These are phyloP conservation scores for Meghimatium bilineatum DNA, from an alignment of 2,888 invertebrate species.

Conservation along the genomic window DNA sequence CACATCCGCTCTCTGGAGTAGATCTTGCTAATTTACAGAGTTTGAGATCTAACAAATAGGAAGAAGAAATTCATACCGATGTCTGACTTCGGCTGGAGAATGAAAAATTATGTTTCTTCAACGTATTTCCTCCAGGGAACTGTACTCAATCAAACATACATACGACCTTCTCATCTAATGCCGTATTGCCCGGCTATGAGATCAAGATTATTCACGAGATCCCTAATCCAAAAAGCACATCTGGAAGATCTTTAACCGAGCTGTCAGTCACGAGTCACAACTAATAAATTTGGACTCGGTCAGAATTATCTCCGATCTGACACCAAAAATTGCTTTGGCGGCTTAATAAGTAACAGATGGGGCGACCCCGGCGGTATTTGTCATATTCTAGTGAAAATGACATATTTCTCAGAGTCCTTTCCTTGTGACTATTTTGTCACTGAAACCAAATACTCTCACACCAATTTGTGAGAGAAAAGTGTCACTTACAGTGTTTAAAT, in stretches of 20 bases:
- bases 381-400: not conserved
- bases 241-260: constrained; percentile 4
- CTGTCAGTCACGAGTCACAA: constrained; percentile 25
- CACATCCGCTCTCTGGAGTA: no score
- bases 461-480: not conserved
- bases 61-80: no score
- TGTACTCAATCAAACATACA: not conserved
- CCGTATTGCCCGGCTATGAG: not conserved
- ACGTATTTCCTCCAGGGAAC: no score
- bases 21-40: no score
- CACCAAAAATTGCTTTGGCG: constrained; percentile 15
- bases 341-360: constrained; percentile 32
- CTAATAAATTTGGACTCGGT: constrained; percentile 19
- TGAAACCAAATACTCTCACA: not conserved
- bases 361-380: not conserved
- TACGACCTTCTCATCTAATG: not conserved
- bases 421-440: not conserved
- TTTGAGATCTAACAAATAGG: no score
- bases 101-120: no score
- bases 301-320: constrained; percentile 17
- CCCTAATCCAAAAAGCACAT: not conserved
- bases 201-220: not conserved
- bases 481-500: not conserved
- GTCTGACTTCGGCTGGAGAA: no score
- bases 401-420: not conserved